Percentiles rank a stretch among this genome's conserved stretches.
phyloP scores from a whole-genome alignment of 1,140 invertebrate species.

The Caenorhabditis elegans region WBcel235 BX284605.5:7593501-7594000 shows the following conservation, averaged over 20 bases:
- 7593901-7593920: background rate
- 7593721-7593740: background rate
- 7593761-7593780: background rate
- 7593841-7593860: background rate
- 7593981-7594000: constrained; percentile 1
- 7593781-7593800: background rate
- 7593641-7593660: background rate
- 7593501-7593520: no score
- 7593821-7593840: background rate
- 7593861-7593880: background rate
- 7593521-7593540: background rate
- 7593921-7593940: background rate
- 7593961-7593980: constrained; percentile 5
- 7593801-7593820: background rate
- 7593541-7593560: background rate
- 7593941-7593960: background rate
- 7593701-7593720: background rate
- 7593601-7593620: background rate
- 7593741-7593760: background rate
- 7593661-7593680: background rate
- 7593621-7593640: background rate
- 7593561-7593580: background rate
- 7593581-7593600: background rate
- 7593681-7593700: background rate
- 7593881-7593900: background rate